A percentile compares a stretch with the other conserved stretches of the same genome.
phyloP scores from a whole-genome alignment of 1,140 invertebrate species.

The Anastrepha ludens region DNA sequence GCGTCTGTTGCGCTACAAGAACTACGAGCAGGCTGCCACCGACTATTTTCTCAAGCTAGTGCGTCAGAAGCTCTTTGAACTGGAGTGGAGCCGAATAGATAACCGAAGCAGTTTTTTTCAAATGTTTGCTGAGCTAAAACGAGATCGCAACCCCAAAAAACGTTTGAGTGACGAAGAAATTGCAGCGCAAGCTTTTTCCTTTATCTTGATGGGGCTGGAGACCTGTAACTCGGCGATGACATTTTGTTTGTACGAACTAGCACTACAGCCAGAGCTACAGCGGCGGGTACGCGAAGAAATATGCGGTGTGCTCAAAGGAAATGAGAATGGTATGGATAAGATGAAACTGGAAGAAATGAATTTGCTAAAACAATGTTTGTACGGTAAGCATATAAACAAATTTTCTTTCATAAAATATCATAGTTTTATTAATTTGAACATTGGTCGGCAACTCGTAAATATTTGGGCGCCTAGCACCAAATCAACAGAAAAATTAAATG shows the following conservation, averaged over 20 bases:
- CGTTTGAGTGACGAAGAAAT: constrained; percentile 61
- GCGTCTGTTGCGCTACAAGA: constrained; percentile 61
- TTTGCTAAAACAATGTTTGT: background rate
- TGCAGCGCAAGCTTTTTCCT: constrained; percentile 68
- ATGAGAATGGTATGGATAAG: constrained; percentile 7
- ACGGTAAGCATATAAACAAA: background rate
- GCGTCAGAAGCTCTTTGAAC: constrained; percentile 60
- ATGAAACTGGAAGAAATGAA: background rate
- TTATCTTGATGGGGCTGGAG: constrained; percentile 75
- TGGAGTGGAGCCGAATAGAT: constrained; percentile 58
- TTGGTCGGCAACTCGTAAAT: too few species aligned
- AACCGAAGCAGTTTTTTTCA: constrained; percentile 55
- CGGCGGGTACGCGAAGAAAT: constrained; percentile 78
- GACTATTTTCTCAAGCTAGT: constrained; percentile 64
- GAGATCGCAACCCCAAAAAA: constrained; percentile 65
- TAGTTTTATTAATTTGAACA: too few species aligned
- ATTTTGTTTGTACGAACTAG: constrained; percentile 78
- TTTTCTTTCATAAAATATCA: background rate
- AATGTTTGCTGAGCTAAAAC: constrained; percentile 76
- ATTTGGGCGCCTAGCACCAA: too few species aligned
- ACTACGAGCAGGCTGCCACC: constrained; percentile 60
- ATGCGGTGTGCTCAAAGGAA: constrained; percentile 64
- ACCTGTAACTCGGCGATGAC: constrained; percentile 77
- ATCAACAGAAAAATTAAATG: too few species aligned
- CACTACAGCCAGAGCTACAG: constrained; percentile 79